Conservation (phyloP, 2,113 vertebrate species). For the Heptranchias perlo region DNA sequence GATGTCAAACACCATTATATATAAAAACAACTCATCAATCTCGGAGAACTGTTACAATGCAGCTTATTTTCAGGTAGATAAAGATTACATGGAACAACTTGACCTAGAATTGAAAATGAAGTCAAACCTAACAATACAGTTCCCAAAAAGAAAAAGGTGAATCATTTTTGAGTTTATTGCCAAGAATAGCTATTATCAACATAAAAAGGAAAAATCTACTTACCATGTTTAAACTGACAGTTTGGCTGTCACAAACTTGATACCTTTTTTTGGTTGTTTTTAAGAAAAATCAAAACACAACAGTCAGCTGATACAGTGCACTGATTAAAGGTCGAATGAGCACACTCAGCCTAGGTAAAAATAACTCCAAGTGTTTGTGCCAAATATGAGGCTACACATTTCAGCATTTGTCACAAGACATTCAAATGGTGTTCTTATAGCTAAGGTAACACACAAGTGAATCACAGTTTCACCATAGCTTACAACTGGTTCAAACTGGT, state of each 20-base stretch:
- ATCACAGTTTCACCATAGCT: not conserved
- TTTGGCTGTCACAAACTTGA: not conserved
- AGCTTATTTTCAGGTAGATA: not conserved
- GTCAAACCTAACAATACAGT: not conserved
- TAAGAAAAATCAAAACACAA: not conserved
- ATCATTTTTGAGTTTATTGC: not conserved
- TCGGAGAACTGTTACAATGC: not conserved
- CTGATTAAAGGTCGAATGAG: constrained; percentile 31
- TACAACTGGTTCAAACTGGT: not conserved
- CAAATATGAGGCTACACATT: not conserved
- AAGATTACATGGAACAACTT: not conserved
- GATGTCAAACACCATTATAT: not conserved
- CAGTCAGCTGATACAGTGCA: not conserved
- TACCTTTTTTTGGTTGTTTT: not conserved
- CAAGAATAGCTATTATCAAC: not conserved
- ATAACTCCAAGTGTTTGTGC: constrained; percentile 32
- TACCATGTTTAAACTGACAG: not conserved
- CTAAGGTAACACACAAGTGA: not conserved
- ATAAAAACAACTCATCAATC: not conserved
- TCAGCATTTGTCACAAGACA: not conserved
- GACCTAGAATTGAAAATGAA: not conserved
- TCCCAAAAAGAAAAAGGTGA: not conserved
- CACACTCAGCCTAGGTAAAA: not conserved
- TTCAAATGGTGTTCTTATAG: not conserved
- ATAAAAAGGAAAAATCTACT: not conserved